Base-by-base conservation (phyloP, 2,113 vertebrate genomes). In the Odontesthes bonariensis region DNA sequence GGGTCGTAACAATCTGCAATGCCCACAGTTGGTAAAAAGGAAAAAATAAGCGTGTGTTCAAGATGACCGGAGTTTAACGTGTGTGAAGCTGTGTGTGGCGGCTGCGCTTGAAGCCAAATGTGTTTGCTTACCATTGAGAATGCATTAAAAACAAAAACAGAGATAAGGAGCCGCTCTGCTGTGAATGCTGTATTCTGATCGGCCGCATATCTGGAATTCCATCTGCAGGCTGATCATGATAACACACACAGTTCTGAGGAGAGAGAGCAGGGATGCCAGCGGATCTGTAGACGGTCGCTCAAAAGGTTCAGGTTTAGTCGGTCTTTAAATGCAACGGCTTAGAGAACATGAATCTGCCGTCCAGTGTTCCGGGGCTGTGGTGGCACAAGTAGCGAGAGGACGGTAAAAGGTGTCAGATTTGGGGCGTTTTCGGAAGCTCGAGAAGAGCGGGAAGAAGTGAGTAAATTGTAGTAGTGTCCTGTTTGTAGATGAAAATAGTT, bases 141-240 rank as follows among this genome's bases (percentile, higher is more conserved):
- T 7, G 22, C 32, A 31, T 46, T 72, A 52, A 58, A 81, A 77
- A 72, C 60, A 69, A 61, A 35, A 44, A 46, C 23, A 19, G 23
- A 63, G 73, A 83, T 66, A 56, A 70, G 32, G 58, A 40, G 68
- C 54, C 61, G 67, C 71, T 65, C 65, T 47, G 62, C 20, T 44
- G 55, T 38, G 62, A 80, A 20, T 56, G 56, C 5, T 33, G 44
- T 33, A 49, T 42, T 44, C 49, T 42, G 42, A 77, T 66, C 60
- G 14, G 64, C 10, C 58, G 40, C 68, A 67, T 72, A 38, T 80
- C 64, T 82, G 70, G 51, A 65, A 75, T 75, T 76, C 74, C 71
- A 64, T 33, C 77, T 33, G 49, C 42, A 52, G 58, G 23, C 53
- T 31, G 59, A 32, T 73, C 6, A 58, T 32, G 42, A 4, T 27